Evolutionary conservation across 1,140 invertebrate genomes (phyloP).

Genomic region (Neodiprion fabricii): DNA sequence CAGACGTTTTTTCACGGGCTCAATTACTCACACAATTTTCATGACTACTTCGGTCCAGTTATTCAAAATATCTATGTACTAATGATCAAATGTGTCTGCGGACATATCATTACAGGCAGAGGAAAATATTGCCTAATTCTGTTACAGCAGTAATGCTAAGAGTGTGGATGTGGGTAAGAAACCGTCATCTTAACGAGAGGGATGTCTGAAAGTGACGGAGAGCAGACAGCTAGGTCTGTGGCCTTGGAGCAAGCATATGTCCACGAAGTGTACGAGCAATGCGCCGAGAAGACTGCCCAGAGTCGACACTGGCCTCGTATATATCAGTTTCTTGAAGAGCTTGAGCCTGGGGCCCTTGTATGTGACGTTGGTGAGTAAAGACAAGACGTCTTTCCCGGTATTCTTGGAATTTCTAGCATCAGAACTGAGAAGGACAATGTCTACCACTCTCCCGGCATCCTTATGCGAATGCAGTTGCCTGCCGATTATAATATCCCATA

Average conservation of each 20-base stretch:
- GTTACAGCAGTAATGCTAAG: conserved; percentile 48
- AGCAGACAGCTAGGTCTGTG: conserved; percentile 75
- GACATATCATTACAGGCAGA: no score
- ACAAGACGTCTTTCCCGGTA: background rate
- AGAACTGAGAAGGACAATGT: conserved; percentile 27
- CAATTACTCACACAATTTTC: no score
- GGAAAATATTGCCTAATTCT: conserved; percentile 8
- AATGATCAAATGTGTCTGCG: no score
- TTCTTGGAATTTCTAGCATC: conserved; percentile 15
- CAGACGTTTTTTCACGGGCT: no score
- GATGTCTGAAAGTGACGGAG: conserved; percentile 63
- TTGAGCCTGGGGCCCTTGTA: conserved; percentile 89
- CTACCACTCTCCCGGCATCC: conserved; percentile 23
- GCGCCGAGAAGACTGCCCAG: conserved; percentile 70
- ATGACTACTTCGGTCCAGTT: no score
- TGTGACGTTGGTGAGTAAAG: conserved; percentile 86
- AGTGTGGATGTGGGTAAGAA: conserved; percentile 45
- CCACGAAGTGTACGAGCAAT: conserved; percentile 92
- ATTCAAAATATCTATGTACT: no score
- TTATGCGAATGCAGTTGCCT: conserved; percentile 19
- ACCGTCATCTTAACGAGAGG: conserved; percentile 44
- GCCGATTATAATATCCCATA: conserved; percentile 16
- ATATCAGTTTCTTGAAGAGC: conserved; percentile 82
- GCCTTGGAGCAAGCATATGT: conserved; percentile 94
- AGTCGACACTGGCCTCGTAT: conserved; percentile 84